These are phyloP conservation scores for Stomatorhinus walkeri DNA, from an alignment of 2,797 vertebrate species.

Conservation along the genomic window DNA sequence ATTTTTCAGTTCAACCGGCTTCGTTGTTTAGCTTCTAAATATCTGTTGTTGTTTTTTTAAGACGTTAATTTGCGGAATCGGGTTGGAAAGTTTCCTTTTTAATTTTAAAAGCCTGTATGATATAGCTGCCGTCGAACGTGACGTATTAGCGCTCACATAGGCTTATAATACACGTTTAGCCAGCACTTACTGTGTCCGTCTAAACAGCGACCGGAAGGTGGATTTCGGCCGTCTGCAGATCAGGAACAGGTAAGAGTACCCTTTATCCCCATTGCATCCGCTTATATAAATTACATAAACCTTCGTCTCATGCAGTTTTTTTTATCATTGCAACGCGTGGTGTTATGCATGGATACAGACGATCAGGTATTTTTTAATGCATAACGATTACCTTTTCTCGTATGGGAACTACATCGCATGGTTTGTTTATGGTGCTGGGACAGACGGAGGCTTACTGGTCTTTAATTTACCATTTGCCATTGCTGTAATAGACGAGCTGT, in stretches of 20 bases:
- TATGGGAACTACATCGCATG: background rate
- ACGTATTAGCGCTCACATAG: background rate
- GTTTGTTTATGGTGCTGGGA: background rate
- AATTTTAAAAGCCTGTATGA: background rate
- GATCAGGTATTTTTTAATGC: background rate
- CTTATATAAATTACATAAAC: background rate
- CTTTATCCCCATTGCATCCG: background rate
- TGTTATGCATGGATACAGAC: background rate
- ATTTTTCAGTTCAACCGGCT: background rate
- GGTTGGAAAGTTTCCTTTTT: background rate
- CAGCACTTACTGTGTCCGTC: background rate
- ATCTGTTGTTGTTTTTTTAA: background rate
- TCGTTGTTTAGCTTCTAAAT: background rate
- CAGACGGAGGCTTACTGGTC: background rate
- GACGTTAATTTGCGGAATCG: background rate
- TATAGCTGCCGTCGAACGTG: background rate
- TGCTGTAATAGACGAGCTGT: background rate
- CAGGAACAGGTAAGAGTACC: slow-evolving; percentile 8
- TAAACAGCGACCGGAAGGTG: background rate
- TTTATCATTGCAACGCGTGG: background rate
- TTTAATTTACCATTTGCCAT: background rate
- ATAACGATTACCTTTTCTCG: background rate
- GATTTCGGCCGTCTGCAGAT: background rate
- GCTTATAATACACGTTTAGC: background rate
- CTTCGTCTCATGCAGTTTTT: background rate